Evolutionary conservation across 2,113 vertebrate genomes (phyloP), one percentile per base, ranked within the genome.

Genomic region (Paralichthys olivaceus): DNA sequence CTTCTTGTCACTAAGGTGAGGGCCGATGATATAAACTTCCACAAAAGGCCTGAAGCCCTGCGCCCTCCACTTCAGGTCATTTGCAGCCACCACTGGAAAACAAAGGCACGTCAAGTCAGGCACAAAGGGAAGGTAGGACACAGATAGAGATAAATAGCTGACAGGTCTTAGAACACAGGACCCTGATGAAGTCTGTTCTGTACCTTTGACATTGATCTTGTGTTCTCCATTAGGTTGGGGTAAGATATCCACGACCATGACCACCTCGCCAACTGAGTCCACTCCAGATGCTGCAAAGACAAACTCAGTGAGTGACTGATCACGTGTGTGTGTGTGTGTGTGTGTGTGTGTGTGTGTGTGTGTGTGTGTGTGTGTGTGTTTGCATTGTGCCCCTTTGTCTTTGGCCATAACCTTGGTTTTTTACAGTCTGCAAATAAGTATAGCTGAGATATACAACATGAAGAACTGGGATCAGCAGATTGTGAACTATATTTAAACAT

Each of bases 41-140:
- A 99, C 96, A 64, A 99, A 99, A 3, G 98, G 97, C 12, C 97
- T 95, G 95, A 99, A 99, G 72, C 98, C 98, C 0, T 98, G 98
- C 0, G 98, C 98, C 83, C 97, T 97, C 98, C 98, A 99, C 74
- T 97, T 97, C 51, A 94, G 84, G 69, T 94, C 93, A 57, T 94
- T 94, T 11, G 89, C 93, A 25, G 92, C 82, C 49, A 91, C 91
- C 84, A 94, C 93, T 94, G 80, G 11, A 45, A 54, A 49, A 32
- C n/a, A 26, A 3, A 73, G 32, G 4, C 12, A 28, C 5, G 43
- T 20, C 2, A 2, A 22, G 4, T n/a, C 61, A 12, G 29, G 43
- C 49, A 56, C 49, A 45, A 17, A 57, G 4, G 19, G 19, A 53
- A 67, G 6, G 4, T 1, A 20, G 0, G 20, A 56, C 11, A 63